phyloP scores from a whole-genome alignment of 2,797 vertebrate genomes.

The Clamator glandarius region DNA sequence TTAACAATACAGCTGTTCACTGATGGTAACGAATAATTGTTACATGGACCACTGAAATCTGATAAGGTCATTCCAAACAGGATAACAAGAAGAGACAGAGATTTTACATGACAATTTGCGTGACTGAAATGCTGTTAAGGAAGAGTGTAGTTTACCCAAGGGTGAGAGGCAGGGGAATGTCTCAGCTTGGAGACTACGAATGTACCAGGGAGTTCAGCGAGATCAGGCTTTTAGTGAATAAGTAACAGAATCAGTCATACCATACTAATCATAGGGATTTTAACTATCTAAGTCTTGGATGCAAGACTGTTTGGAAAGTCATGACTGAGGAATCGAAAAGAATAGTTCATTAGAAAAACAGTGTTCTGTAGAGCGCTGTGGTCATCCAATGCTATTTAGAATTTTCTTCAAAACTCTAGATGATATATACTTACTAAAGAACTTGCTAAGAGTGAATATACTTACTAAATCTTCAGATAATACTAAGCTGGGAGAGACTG shows the following conservation, averaged over 20 bases:
- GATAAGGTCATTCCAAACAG: neutral
- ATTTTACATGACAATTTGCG: neutral
- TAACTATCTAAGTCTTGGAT: neutral
- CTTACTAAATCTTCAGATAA: constrained; percentile 11
- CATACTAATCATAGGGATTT: neutral
- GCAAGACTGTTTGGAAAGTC: neutral
- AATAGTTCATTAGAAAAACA: neutral
- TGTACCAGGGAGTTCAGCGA: neutral
- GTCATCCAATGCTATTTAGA: neutral
- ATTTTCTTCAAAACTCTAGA: neutral
- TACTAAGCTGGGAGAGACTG: constrained; percentile 3
- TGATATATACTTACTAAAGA: neutral
- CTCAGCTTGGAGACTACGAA: neutral
- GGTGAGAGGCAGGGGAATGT: neutral
- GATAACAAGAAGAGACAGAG: neutral
- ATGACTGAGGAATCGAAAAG: neutral
- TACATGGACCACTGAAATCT: neutral
- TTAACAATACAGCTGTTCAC: neutral
- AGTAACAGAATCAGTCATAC: neutral
- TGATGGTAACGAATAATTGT: neutral
- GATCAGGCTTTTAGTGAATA: neutral
- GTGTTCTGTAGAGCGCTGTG: neutral
- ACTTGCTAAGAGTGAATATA: neutral
- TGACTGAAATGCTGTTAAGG: neutral
- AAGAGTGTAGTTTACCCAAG: neutral